phyloP scores from a whole-genome alignment of 2,888 invertebrate genomes.

The Chironomus tentans region DNA sequence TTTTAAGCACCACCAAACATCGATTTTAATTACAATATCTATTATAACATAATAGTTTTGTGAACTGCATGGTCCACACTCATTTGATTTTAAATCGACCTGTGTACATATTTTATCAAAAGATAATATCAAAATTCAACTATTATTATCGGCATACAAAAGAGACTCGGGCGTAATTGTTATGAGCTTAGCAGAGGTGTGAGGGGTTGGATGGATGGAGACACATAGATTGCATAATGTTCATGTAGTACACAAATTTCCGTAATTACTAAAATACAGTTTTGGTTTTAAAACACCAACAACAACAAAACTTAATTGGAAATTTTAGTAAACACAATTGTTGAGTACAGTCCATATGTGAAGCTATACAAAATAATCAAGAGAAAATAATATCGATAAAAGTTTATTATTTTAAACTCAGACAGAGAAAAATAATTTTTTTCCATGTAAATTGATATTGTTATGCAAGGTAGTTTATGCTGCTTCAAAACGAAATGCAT shows the following conservation, averaged over 20 bases:
- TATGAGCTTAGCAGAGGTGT: no score
- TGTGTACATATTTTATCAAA: neutral
- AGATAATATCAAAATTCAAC: neutral
- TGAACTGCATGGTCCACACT: neutral
- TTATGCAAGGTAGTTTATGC: no score
- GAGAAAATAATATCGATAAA: neutral
- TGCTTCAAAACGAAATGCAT: no score
- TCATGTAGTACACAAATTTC: neutral
- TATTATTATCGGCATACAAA: neutral
- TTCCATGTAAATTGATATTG: no score
- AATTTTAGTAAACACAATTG: neutral
- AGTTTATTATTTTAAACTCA: no score
- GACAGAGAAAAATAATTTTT: no score
- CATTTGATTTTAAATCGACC: neutral
- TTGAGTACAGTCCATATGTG: neutral
- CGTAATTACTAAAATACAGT: neutral
- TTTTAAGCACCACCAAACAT: neutral
- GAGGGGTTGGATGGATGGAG: no score
- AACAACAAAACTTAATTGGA: no score
- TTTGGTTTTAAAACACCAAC: no score
- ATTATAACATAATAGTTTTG: neutral
- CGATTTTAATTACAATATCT: neutral
- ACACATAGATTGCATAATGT: no score
- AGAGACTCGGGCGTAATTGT: no score
- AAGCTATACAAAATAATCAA: no score